Percentiles rank a stretch among this genome's conserved stretches.
Evolutionary conservation across 2,888 invertebrate species (phyloP).

Genomic region (Macaria notata): DNA sequence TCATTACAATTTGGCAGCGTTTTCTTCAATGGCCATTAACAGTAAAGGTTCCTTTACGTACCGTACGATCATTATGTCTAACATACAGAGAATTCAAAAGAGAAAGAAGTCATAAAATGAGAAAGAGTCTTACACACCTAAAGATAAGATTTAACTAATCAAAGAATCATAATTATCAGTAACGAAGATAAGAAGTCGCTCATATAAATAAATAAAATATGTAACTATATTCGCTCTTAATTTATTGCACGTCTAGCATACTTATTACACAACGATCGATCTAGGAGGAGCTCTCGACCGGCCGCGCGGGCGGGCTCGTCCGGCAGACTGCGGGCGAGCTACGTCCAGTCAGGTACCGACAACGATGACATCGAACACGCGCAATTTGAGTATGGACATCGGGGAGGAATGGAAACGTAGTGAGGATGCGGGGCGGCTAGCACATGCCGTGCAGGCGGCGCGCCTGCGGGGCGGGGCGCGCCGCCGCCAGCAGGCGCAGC

Average conservation of each 20-base stretch:
- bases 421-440: constrained; percentile 42
- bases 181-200: constrained; percentile 15
- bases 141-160: neutral
- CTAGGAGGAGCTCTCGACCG: too few species aligned
- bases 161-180: constrained; percentile 8
- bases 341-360: constrained; percentile 19
- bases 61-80: neutral
- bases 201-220: constrained; percentile 22
- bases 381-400: constrained; percentile 20
- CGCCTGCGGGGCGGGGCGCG: constrained; percentile 59
- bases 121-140: constrained; percentile 6
- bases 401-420: constrained; percentile 26
- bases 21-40: constrained; percentile 12
- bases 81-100: neutral
- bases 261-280: constrained; percentile 19
- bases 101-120: constrained; percentile 8
- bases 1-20: constrained; percentile 24
- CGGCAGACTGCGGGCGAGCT: too few species aligned
- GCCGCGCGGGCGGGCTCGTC: too few species aligned
- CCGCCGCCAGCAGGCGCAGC: constrained; percentile 78
- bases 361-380: constrained; percentile 20
- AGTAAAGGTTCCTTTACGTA: neutral
- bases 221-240: constrained; percentile 21
- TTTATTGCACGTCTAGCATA: constrained; percentile 29
- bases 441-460: constrained; percentile 73